phyloP scores from a whole-genome alignment of 2,888 invertebrate species.

The Clunio marinus region DNA sequence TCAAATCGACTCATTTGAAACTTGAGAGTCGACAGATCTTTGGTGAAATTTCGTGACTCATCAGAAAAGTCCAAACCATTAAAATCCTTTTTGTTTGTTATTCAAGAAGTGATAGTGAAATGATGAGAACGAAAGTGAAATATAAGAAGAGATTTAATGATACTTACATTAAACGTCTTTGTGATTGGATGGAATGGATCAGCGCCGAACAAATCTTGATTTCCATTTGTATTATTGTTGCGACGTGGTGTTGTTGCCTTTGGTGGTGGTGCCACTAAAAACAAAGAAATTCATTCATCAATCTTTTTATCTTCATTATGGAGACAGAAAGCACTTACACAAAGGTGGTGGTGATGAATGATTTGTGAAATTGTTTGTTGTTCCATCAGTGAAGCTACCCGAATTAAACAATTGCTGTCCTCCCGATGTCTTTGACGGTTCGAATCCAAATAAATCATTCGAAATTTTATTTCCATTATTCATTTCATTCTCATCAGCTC shows the following conservation, averaged over 20 bases:
- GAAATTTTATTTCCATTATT: constrained; percentile 47
- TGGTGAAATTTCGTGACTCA: constrained; percentile 13
- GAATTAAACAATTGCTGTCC: constrained; percentile 53
- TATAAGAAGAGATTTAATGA: background rate
- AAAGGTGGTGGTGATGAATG: constrained; percentile 56
- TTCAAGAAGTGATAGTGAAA: constrained; percentile 11
- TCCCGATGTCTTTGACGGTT: constrained; percentile 50
- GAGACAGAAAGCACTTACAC: constrained; percentile 54
- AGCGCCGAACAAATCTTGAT: constrained; percentile 74
- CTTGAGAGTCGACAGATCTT: constrained; percentile 1
- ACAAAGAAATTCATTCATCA: constrained; percentile 35
- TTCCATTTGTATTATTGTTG: constrained; percentile 49
- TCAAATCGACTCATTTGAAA: constrained; percentile 16
- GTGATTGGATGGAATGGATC: constrained; percentile 60
- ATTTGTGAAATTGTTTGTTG: constrained; percentile 44
- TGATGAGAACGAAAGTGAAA: background rate
- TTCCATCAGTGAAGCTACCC: constrained; percentile 43
- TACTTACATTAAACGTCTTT: constrained; percentile 49
- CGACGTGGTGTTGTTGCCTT: constrained; percentile 63
- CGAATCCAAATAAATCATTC: constrained; percentile 52
- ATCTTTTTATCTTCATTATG: constrained; percentile 42
- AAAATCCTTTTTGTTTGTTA: constrained; percentile 17
- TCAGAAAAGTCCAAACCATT: constrained; percentile 25
- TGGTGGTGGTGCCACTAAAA: constrained; percentile 84
- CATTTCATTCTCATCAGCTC: constrained; percentile 63